Evolutionary conservation across 2,113 vertebrate genomes (phyloP).

Genomic region (Melanerpes aurifrons): DNA sequence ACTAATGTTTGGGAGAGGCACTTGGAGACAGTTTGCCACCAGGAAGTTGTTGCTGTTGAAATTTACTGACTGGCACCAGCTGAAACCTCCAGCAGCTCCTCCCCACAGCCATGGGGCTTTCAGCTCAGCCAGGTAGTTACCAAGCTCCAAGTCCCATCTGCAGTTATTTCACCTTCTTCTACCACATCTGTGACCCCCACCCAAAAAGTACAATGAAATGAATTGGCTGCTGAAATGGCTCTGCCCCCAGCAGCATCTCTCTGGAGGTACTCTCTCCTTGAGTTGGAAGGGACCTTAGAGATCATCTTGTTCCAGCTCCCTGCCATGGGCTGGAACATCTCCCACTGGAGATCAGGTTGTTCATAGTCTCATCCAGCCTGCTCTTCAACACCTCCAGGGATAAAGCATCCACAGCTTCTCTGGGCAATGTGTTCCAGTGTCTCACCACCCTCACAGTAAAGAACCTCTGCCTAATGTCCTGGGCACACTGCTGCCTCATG

Average conservation of each 20-base stretch:
- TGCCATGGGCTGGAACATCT: no score
- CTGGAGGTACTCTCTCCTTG: neutral
- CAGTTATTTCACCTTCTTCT: neutral
- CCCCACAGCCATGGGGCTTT: neutral
- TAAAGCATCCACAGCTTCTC: no score
- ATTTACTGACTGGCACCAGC: neutral
- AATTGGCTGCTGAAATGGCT: neutral
- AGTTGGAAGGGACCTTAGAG: no score
- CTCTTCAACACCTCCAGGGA: no score
- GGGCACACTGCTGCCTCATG: no score
- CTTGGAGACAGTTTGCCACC: neutral
- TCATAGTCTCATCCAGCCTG: no score
- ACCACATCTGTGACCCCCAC: neutral
- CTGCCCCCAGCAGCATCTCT: neutral
- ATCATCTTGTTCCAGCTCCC: no score
- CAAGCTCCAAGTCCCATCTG: neutral
- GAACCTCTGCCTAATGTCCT: no score
- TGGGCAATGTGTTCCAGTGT: no score
- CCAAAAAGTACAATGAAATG: neutral
- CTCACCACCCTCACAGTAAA: no score
- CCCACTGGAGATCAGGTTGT: no score
- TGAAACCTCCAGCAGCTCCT: neutral
- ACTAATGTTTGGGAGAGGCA: neutral
- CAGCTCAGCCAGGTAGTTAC: neutral
- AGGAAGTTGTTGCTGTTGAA: neutral